Conservation (phyloP, 2,113 vertebrate genomes). For the Nansenia antarctica region DNA sequence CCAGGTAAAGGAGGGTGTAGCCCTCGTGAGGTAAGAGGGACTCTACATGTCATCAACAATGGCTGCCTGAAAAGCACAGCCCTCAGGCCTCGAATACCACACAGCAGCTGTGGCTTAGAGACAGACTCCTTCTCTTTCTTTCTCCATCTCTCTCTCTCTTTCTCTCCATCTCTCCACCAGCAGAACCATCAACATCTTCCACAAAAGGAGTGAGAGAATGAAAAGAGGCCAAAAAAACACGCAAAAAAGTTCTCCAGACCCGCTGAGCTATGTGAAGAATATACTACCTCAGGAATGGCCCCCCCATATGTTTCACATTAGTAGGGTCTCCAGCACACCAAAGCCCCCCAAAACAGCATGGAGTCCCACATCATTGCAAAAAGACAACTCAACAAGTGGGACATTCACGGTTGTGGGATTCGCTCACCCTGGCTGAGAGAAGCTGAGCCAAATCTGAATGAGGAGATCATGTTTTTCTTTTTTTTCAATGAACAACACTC, state of each 20-base stretch:
- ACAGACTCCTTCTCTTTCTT: slow-evolving; percentile 2
- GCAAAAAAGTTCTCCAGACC: slow-evolving; percentile 1
- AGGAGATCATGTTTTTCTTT: slow-evolving; percentile 6
- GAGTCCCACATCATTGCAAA: slow-evolving; percentile 48
- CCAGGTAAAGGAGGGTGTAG: slow-evolving; percentile 27
- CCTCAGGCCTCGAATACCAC: slow-evolving; percentile 53
- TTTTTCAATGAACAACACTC: slow-evolving; percentile 14
- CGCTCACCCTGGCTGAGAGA: background rate
- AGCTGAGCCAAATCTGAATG: slow-evolving; percentile 1
- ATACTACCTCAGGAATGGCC: slow-evolving; percentile 30
- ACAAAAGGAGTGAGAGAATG: slow-evolving; percentile 16
- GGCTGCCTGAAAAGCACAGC: slow-evolving; percentile 39
- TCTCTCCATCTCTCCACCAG: slow-evolving; percentile 20
- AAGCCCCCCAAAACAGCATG: slow-evolving; percentile 38
- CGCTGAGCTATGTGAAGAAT: background rate
- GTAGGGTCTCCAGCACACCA: slow-evolving; percentile 40
- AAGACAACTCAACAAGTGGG: slow-evolving; percentile 27
- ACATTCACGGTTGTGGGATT: slow-evolving; percentile 16
- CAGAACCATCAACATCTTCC: background rate
- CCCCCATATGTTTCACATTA: slow-evolving; percentile 67
- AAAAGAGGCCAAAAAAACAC: too few relatives aligned
- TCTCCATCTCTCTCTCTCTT: slow-evolving; percentile 27
- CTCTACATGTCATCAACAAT: slow-evolving; percentile 56
- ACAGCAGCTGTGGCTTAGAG: slow-evolving; percentile 58
- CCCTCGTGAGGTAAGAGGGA: slow-evolving; percentile 50